These are phyloP conservation scores for Neuroterus valhalla DNA, from an alignment of 1,140 invertebrate species.

Conservation along the genomic window DNA sequence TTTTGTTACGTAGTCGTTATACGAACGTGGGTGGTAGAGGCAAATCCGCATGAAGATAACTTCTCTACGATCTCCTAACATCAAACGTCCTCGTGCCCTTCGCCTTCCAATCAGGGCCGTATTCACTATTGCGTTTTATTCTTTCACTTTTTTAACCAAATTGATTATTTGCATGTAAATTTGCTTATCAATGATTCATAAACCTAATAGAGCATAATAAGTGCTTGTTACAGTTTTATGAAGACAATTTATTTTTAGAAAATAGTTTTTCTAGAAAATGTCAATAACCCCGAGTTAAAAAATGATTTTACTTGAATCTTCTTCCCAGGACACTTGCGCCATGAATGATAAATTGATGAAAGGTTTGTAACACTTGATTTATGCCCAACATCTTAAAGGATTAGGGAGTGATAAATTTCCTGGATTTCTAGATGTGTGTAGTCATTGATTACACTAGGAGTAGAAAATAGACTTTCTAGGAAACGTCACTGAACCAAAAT, in stretches of 20 bases:
- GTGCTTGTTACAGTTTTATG: no score
- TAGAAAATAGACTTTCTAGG: constrained; percentile 12
- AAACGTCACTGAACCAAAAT: constrained; percentile 1
- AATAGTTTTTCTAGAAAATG: no score
- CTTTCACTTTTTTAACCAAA: no score
- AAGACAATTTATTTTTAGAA: no score
- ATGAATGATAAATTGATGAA: no score
- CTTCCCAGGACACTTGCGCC: no score
- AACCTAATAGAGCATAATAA: no score
- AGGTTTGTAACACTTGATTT: not conserved
- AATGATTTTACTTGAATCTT: no score
- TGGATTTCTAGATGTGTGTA: not conserved
- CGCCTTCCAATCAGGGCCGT: constrained; percentile 6
- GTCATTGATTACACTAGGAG: not conserved
- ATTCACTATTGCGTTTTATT: not conserved
- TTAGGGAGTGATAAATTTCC: not conserved
- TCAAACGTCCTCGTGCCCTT: not conserved
- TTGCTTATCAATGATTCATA: no score
- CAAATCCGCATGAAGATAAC: not conserved
- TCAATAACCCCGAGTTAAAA: no score
- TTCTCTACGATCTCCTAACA: not conserved
- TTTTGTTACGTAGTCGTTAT: constrained; percentile 64
- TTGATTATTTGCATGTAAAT: no score
- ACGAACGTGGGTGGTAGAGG: constrained; percentile 27
- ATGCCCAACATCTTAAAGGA: not conserved